Evolutionary conservation across 2,113 vertebrate genomes (phyloP).

Genomic region (Cololabis saira): DNA sequence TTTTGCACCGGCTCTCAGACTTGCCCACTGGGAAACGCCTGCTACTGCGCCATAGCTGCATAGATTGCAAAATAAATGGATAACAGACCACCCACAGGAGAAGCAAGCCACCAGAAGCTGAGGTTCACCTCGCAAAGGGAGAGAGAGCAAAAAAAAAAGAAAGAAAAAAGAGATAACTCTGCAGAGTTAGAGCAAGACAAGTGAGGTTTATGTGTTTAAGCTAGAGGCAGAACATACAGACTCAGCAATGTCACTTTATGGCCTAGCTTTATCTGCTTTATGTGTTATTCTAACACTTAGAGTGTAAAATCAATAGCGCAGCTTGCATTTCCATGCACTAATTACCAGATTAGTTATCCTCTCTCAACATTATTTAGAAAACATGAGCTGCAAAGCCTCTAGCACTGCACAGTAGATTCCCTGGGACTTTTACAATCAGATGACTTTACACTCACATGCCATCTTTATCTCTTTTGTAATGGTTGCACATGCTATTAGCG

Average conservation of each 20-base stretch:
- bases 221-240: conserved; percentile 33
- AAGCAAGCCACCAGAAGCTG: neutral
- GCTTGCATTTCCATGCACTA: conserved; percentile 35
- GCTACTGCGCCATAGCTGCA: conserved; percentile 2
- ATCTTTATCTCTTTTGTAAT: conserved; percentile 4
- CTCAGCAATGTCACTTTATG: conserved; percentile 49
- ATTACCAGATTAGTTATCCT: conserved; percentile 38
- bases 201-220: conserved; percentile 21
- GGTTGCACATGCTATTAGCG: conserved; percentile 8
- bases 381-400: conserved; percentile 37
- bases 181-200: conserved; percentile 19
- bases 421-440: conserved; percentile 5
- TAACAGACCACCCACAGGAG: neutral
- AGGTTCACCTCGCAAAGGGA: neutral
- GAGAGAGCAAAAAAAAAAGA: neutral
- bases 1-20: neutral
- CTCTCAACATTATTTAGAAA: conserved; percentile 51
- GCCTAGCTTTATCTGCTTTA: conserved; percentile 30
- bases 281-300: conserved; percentile 35
- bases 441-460: conserved; percentile 10
- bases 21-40: conserved; percentile 13
- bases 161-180: neutral
- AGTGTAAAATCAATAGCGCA: conserved; percentile 54
- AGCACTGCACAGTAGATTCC: conserved; percentile 3
- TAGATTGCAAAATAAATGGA: neutral